phyloP scores from a whole-genome alignment of 2,888 invertebrate genomes.

The Chrysodeixis includens region DNA sequence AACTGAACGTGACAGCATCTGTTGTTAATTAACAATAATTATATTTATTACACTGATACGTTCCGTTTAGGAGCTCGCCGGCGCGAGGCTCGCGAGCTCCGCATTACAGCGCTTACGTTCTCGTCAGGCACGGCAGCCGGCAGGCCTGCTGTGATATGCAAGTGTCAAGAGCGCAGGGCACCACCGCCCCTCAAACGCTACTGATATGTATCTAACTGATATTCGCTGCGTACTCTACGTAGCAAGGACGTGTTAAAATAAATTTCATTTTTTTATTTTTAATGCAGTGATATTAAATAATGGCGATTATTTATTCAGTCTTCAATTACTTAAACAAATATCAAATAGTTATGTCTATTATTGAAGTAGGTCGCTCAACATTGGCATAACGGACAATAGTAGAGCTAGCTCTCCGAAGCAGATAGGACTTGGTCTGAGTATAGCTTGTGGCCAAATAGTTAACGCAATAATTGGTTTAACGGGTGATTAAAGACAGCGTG shows the following conservation, averaged over 20 bases:
- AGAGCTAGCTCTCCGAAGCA: too few relatives aligned
- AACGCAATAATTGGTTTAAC: neutral
- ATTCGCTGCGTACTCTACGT: too few relatives aligned
- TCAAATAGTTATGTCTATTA: too few relatives aligned
- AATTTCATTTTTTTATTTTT: too few relatives aligned
- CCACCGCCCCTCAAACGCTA: neutral
- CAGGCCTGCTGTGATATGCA: neutral
- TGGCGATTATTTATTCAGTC: too few relatives aligned
- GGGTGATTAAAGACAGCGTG: conserved; percentile 19
- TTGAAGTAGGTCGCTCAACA: too few relatives aligned
- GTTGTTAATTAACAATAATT: neutral
- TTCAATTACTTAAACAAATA: too few relatives aligned
- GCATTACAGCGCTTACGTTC: conserved; percentile 10
- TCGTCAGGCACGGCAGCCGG: conserved; percentile 37
- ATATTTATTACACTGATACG: conserved; percentile 37
- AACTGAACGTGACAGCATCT: conserved; percentile 51
- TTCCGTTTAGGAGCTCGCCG: conserved; percentile 10
- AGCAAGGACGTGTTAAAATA: too few relatives aligned
- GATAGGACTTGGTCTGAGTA: neutral
- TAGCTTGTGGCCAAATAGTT: neutral
- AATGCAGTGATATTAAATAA: too few relatives aligned
- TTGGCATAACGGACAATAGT: too few relatives aligned
- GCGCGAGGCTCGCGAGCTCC: neutral
- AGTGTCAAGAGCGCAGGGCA: neutral
- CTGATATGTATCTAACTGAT: neutral